A percentile compares a stretch with the other conserved stretches of the same genome.
phyloP scores from a whole-genome alignment of 2,113 vertebrate species.

The Macrotis lagotis region DNA sequence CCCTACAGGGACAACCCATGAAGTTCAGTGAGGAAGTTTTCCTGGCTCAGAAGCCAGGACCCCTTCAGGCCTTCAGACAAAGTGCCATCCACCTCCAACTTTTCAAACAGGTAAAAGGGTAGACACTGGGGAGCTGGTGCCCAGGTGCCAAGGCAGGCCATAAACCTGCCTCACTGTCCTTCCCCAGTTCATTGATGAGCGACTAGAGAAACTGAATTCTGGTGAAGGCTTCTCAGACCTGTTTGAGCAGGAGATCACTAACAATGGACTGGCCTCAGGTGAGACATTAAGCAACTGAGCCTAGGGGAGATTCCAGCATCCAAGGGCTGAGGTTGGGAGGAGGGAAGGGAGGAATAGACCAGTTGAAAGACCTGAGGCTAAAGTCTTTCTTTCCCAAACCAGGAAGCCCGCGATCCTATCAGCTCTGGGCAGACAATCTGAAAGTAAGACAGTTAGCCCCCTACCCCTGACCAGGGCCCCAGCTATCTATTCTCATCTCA shows the following conservation, averaged over 20 bases:
- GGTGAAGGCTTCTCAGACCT: constrained; percentile 87
- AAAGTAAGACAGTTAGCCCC: constrained; percentile 82
- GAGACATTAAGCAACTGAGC: constrained; percentile 8
- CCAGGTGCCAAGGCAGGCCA: neutral
- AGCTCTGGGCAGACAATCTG: constrained; percentile 89
- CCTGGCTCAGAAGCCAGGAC: constrained; percentile 86
- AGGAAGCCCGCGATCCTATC: constrained; percentile 88
- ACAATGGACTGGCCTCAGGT: constrained; percentile 84
- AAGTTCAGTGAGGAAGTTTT: constrained; percentile 88
- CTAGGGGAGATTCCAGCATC: fast-evolving
- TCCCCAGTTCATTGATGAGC: constrained; percentile 89
- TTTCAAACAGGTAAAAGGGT: constrained; percentile 90
- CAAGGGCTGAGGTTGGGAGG: too few species aligned
- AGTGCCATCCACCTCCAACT: constrained; percentile 90
- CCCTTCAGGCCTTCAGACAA: constrained; percentile 88
- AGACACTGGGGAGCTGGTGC: neutral
- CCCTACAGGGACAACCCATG: constrained; percentile 83
- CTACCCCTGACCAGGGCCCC: too few species aligned
- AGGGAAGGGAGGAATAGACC: too few species aligned
- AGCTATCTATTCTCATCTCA: too few species aligned
- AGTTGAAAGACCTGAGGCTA: too few species aligned
- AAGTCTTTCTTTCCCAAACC: constrained; percentile 3
- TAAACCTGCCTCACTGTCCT: neutral
- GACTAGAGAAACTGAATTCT: constrained; percentile 88
- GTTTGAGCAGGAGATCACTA: constrained; percentile 90